Percentiles rank a stretch among this genome's conserved stretches.
Conservation (phyloP, 2,797 vertebrate species). For the Hylomyscus alleni region DNA sequence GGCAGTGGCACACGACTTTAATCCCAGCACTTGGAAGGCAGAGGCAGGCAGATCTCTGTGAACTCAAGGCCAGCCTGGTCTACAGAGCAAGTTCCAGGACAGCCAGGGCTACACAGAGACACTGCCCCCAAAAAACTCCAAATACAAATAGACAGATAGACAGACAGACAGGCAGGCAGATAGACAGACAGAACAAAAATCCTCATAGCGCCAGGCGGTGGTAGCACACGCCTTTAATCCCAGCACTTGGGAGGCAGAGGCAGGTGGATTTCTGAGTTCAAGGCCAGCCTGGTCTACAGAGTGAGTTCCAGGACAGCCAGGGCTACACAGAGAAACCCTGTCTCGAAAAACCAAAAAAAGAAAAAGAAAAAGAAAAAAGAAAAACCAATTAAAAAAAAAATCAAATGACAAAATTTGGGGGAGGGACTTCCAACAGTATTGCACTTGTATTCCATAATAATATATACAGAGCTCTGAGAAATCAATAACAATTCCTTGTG, state of each 20-base stretch:
- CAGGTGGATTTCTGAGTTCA: no score
- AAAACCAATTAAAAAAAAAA: not conserved
- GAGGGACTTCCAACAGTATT: not conserved
- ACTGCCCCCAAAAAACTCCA: not conserved
- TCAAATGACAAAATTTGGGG: not conserved
- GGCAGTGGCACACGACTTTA: accelerated
- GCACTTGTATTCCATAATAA: not conserved
- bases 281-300: no score
- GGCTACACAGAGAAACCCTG: no score
- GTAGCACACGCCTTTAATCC: no score
- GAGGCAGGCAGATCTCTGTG: not conserved
- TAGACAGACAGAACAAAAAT: not conserved
- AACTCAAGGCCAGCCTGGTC: not conserved
- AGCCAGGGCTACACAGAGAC: not conserved
- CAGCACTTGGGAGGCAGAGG: no score
- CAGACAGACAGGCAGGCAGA: no score
- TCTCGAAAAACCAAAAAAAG: no score
- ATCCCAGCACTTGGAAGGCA: not conserved
- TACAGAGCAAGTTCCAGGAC: not conserved
- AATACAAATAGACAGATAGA: not conserved
- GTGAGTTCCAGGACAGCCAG: no score
- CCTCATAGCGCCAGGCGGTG: not conserved
- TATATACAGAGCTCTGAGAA: not conserved
- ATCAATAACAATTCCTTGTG: not conserved
- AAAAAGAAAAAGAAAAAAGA: not conserved